phyloP scores from a whole-genome alignment of 2,888 invertebrate genomes.

The Lysandra coridon region DNA sequence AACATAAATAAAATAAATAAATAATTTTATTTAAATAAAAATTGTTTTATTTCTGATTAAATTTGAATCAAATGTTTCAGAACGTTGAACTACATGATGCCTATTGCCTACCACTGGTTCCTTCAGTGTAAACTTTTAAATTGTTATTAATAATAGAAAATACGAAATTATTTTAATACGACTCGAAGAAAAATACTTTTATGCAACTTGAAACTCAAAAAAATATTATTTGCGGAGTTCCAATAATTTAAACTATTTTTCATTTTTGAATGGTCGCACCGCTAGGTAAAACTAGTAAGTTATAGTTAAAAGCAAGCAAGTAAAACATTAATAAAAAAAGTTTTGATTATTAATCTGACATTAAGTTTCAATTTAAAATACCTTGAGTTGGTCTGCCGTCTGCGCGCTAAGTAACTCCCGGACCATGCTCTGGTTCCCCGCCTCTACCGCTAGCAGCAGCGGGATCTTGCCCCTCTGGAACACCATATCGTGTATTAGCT shows the following conservation, averaged over 20 bases:
- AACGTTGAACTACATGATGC: no score
- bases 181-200: neutral
- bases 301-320: no score
- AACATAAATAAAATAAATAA: no score
- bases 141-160: neutral
- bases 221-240: neutral
- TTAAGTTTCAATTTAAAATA: conserved; percentile 43
- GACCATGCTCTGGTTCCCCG: conserved; percentile 97
- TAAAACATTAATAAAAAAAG: no score
- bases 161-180: neutral
- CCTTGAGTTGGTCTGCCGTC: conserved; percentile 92
- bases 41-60: no score
- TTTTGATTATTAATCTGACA: no score
- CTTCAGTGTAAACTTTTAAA: neutral
- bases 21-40: no score
- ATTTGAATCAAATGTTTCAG: no score
- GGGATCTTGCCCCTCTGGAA: conserved; percentile 96
- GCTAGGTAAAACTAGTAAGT: no score
- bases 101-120: no score
- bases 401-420: conserved; percentile 94
- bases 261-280: no score
- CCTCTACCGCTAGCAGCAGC: conserved; percentile 94
- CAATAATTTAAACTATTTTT: neutral
- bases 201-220: neutral
- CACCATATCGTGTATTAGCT: conserved; percentile 80